Conservation (phyloP, 2,888 invertebrate species). For the Amorpha juglandis region DNA sequence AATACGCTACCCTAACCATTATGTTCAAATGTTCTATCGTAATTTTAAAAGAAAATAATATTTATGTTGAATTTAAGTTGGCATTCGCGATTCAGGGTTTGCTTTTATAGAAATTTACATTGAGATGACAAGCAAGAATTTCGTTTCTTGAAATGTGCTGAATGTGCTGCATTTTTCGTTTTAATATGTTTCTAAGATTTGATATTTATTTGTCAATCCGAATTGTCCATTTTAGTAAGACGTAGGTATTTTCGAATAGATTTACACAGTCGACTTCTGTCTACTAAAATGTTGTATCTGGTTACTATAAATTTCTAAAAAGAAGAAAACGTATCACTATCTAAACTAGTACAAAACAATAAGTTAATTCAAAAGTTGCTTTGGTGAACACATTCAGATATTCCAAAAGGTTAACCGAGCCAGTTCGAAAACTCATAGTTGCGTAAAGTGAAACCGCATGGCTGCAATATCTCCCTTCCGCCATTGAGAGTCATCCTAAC, state of each 20-base stretch:
- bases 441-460: slow-evolving; percentile 36
- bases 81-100: too few species aligned
- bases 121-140: not conserved
- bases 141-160: too few species aligned
- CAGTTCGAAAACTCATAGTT: slow-evolving; percentile 41
- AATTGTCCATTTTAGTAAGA: too few species aligned
- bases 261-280: too few species aligned
- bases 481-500: slow-evolving; percentile 62
- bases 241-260: too few species aligned
- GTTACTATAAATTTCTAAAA: not conserved
- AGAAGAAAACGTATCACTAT: not conserved
- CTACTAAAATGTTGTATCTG: not conserved
- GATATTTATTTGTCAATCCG: too few species aligned
- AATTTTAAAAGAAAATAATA: slow-evolving; percentile 17
- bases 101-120: too few species aligned
- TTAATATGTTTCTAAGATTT: too few species aligned
- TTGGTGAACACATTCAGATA: slow-evolving; percentile 31
- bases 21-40: slow-evolving; percentile 14
- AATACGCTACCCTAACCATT: slow-evolving; percentile 24
- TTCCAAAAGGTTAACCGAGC: slow-evolving; percentile 30
- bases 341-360: slow-evolving; percentile 1
- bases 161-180: too few species aligned
- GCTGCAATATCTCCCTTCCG: slow-evolving; percentile 42
- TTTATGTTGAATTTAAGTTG: slow-evolving; percentile 16
- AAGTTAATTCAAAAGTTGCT: slow-evolving; percentile 26